Conservation (phyloP, 1,140 invertebrate species). For the Ladona fulva region DNA sequence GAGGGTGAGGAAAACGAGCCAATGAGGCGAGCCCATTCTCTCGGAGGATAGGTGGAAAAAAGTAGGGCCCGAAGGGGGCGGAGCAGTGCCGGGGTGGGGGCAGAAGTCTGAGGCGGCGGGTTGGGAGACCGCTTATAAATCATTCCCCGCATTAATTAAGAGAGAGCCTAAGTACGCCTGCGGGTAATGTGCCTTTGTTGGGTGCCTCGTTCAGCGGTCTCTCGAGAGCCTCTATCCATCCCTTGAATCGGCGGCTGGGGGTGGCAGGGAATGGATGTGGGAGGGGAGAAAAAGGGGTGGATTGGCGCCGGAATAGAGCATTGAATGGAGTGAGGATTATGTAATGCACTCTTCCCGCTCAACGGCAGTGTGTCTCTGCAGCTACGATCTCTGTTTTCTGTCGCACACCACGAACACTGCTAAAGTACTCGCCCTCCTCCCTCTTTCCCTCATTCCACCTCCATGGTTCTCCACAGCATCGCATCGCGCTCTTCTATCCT, state of each 20-base stretch:
- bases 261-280: background rate
- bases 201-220: background rate
- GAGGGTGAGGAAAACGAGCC: background rate
- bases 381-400: slow-evolving; percentile 3
- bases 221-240: background rate
- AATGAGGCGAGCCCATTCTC: background rate
- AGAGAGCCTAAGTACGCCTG: background rate
- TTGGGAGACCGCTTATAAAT: background rate
- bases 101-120: background rate
- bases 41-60: background rate
- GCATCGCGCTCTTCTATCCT: background rate
- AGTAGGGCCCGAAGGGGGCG: background rate
- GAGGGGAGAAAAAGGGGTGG: background rate
- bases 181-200: slow-evolving; percentile 3
- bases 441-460: background rate
- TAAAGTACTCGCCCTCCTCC: background rate
- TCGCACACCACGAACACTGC: background rate
- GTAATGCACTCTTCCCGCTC: background rate
- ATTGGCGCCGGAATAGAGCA: background rate
- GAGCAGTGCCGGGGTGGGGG: background rate
- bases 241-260: background rate
- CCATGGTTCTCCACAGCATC: background rate
- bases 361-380: background rate
- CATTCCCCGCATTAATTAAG: slow-evolving; percentile 9
- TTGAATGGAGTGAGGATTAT: background rate